phyloP scores from a whole-genome alignment of 2,888 invertebrate species.

The Latrodectus hesperus region DNA sequence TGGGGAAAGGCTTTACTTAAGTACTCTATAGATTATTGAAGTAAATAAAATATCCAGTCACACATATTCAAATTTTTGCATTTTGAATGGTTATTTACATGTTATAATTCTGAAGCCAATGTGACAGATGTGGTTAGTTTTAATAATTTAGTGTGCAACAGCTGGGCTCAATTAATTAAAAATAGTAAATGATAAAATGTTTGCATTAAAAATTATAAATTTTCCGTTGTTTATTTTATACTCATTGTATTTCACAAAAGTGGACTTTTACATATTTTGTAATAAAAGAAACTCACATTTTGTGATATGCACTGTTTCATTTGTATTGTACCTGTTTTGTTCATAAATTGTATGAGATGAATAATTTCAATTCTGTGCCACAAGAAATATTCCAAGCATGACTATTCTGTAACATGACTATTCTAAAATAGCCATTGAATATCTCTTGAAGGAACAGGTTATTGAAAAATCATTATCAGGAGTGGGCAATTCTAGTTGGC shows the following conservation, averaged over 20 bases:
- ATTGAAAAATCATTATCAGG: too few relatives aligned
- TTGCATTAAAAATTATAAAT: constrained; percentile 55
- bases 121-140: too few relatives aligned
- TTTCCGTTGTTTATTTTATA: constrained; percentile 64
- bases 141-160: constrained; percentile 43
- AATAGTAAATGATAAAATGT: constrained; percentile 59
- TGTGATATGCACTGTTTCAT: constrained; percentile 45
- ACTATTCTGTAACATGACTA: too few relatives aligned
- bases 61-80: constrained; percentile 18
- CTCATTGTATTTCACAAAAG: constrained; percentile 53
- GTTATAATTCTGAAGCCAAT: too few relatives aligned
- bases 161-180: constrained; percentile 66
- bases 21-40: constrained; percentile 4
- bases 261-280: constrained; percentile 63
- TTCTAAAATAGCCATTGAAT: too few relatives aligned
- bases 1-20: constrained; percentile 6
- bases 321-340: constrained; percentile 6
- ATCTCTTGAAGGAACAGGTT: too few relatives aligned
- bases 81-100: constrained; percentile 44
- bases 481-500: too few relatives aligned
- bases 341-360: too few relatives aligned
- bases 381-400: too few relatives aligned
- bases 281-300: constrained; percentile 59
- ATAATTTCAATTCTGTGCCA: too few relatives aligned
- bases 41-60: neutral